Percentiles rank a stretch among this genome's conserved stretches.
phyloP scores from a whole-genome alignment of 1,140 invertebrate species.

The Conus betulinus region DNA sequence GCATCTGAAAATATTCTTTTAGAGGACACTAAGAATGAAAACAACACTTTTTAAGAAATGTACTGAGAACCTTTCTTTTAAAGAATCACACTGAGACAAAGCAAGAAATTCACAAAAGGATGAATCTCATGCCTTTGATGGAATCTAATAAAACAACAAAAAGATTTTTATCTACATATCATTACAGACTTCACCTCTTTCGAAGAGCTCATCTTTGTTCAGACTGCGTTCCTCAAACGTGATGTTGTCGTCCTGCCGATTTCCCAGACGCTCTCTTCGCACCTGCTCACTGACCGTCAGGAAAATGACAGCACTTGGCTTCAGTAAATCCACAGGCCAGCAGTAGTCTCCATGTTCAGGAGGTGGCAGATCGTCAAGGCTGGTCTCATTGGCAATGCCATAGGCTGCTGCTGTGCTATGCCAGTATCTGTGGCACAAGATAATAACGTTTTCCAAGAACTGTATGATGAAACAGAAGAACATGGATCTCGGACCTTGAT shows the following conservation, averaged over 20 bases:
- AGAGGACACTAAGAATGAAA: no score
- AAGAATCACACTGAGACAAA: no score
- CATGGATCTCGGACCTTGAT: no score
- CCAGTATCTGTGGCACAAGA: slow-evolving; percentile 54
- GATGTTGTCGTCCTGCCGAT: slow-evolving; percentile 38
- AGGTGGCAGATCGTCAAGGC: slow-evolving; percentile 50
- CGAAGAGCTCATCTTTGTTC: slow-evolving; percentile 57
- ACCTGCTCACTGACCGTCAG: slow-evolving; percentile 61
- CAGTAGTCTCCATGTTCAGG: slow-evolving; percentile 52
- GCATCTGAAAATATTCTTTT: no score
- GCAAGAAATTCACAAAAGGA: no score
- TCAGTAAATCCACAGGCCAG: slow-evolving; percentile 60
- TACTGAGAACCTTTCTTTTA: no score
- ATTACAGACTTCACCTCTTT: slow-evolving; percentile 47
- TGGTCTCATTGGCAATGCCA: slow-evolving; percentile 65
- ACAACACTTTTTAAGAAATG: no score
- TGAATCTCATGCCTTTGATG: no score
- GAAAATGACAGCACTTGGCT: slow-evolving; percentile 60
- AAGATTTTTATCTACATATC: no score
- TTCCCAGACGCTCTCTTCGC: slow-evolving; percentile 49
- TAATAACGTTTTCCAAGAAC: no score
- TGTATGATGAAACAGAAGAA: background rate
- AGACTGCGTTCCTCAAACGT: slow-evolving; percentile 60
- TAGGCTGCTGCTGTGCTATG: slow-evolving; percentile 67
- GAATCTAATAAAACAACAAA: no score